Evolutionary conservation across 2,113 vertebrate genomes (phyloP), one percentile per base, ranked within the genome.

Genomic region (Anarhynchus alexandrinus): DNA sequence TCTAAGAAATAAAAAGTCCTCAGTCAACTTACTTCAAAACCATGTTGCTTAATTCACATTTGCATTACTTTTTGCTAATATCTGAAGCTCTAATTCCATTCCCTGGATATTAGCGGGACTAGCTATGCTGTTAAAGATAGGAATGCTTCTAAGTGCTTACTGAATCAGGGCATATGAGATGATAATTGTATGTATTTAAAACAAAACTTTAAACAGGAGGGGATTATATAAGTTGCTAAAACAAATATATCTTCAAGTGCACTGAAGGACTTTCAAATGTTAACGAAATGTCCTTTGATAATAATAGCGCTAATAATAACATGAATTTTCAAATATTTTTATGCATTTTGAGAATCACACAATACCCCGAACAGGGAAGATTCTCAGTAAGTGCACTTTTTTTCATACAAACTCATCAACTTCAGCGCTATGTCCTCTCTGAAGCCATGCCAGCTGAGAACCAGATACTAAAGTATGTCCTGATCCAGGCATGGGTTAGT

Each of bases 81-180:
- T 95, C 96, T 97, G 95, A 97, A 97, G 96, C 94, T 97, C 94
- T 97, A 97, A 97, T 97, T 97, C 96, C 87, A 0, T 97, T 96
- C 96, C 94, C 96, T 93, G 87, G 96, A 91, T 95, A 93, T 94
- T 95, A 97, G 81, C 21, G 0, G 86, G 93, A 95, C 93, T 95
- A 94, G 86, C 96, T 94, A 97, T 70, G 96, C 89, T 89, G 93
- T 97, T 95, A 94, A 97, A 96, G 97, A 96, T 97, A 96, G 94
- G 95, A 95, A 85, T 86, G 91, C 89, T 96, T 96, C 94, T 95
- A 94, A 95, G 93, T 93, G 76, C 89, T 90, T 91, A 90, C 95
- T 91, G 94, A 95, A 95, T 97, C 86, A 91, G 89, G 91, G 93
- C 94, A 90, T 90, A 88, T 40, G 82, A 96, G 94, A 96, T 85